Evolutionary conservation across 2,888 invertebrate species (phyloP).

Genomic region (Glyphotaelius pellucidus): DNA sequence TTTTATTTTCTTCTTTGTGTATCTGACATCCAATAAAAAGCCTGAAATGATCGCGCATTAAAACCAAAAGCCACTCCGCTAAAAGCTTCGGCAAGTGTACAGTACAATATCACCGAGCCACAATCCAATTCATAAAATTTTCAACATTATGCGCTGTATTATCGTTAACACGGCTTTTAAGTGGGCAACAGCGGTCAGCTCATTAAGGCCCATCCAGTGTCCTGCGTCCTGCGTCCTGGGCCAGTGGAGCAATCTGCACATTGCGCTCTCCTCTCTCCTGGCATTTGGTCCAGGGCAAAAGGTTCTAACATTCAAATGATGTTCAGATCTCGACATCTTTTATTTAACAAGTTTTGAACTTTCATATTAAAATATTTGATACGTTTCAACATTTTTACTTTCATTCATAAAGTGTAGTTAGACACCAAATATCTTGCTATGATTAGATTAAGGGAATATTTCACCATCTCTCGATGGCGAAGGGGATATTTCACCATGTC

Average conservation of each 20-base stretch:
- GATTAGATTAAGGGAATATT: not conserved
- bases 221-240: not conserved
- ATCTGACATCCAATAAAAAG: constrained; percentile 7
- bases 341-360: not conserved
- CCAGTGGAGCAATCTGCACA: not conserved
- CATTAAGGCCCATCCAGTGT: constrained; percentile 35
- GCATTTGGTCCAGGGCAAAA: not conserved
- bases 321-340: not conserved
- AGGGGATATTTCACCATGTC: too few relatives aligned
- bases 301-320: not conserved
- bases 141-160: constrained; percentile 51
- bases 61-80: not conserved
- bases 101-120: constrained; percentile 6
- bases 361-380: not conserved
- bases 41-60: not conserved
- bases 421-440: not conserved
- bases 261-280: not conserved
- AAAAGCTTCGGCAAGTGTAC: constrained; percentile 23
- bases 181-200: constrained; percentile 51
- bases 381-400: not conserved
- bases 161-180: constrained; percentile 52
- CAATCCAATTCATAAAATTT: constrained; percentile 53
- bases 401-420: not conserved
- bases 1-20: not conserved
- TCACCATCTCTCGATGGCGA: too few relatives aligned